Evolutionary conservation across 35 echinoderm and acorn worm genomes (phyloP), one percentile per base, ranked within the genome.

Genomic region (Lytechinus variegatus): DNA sequence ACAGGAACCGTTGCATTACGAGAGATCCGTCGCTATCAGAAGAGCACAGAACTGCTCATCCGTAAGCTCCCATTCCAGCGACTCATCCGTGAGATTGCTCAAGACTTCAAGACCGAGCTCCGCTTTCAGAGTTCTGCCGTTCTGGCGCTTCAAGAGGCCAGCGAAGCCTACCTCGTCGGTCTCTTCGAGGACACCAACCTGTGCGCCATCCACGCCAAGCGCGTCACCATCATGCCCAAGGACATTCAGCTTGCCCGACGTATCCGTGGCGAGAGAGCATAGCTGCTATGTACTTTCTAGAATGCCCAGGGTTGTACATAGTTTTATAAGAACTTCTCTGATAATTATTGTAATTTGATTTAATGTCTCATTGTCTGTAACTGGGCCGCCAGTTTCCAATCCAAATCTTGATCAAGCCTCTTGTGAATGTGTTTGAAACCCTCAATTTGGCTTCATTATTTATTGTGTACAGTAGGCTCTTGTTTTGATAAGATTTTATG

Each of bases 171-270:
- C 89, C 87, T 99, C 51, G 98, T 99, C 9, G 97, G 97, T 87
- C 96, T 97, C 0, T 97, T 97, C 90, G 97, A 97, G 29, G 97
- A 97, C 89, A 97, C 97, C 97, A 98, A 98, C 95, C 94, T 98
- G 87, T 98, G 97, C 96, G 97, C 97, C 95, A 98, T 98, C 96
- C 97, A 98, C 95, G 97, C 97, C 94, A 98, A 98, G 95, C 96
- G 97, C 95, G 97, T 98, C 29, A 98, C 97, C 95, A 98, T 98
- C 96, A 98, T 98, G 97, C 97, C 97, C 54, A 98, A 98, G 87
- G 97, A 98, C 90, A 98, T 99, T 95, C 98, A 99, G 95, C 94
- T 99, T 27, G 97, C 97, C 55, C 95, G 97, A 33, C 96, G 97
- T 52, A 98, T 98, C 96, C 96, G 97, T 51, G 98, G 98, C 44